Evolutionary conservation across 1,140 invertebrate species (phyloP).

Genomic region (Lethocerus indicus): DNA sequence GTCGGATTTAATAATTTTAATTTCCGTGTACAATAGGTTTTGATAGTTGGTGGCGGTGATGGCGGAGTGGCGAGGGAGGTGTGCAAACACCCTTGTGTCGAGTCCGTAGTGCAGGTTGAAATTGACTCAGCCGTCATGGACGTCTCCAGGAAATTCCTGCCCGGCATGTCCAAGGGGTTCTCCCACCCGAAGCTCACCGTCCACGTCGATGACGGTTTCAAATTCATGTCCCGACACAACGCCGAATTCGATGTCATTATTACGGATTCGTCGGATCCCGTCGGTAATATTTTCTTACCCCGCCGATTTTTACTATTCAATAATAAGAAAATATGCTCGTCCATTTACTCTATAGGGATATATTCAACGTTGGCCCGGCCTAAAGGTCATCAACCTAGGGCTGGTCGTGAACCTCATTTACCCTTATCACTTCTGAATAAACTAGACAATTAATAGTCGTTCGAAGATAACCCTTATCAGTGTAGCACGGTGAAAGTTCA

Average conservation of each 20-base stretch:
- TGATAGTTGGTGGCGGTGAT: conserved; percentile 96
- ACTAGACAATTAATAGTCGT: too few species aligned
- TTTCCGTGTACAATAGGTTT: conserved; percentile 38
- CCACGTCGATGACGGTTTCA: conserved; percentile 83
- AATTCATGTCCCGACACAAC: conserved; percentile 77
- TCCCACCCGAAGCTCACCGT: conserved; percentile 66
- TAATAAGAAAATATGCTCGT: conserved; percentile 1
- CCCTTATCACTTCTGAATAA: too few species aligned
- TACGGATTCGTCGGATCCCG: conserved; percentile 93
- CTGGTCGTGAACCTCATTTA: too few species aligned
- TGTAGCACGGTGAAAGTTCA: too few species aligned
- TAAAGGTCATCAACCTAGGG: too few species aligned
- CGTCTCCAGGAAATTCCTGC: conserved; percentile 76
- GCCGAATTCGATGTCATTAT: conserved; percentile 93
- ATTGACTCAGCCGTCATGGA: conserved; percentile 89
- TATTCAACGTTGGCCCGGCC: too few species aligned
- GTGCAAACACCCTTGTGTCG: conserved; percentile 77
- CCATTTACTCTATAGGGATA: not conserved
- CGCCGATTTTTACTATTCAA: too few species aligned
- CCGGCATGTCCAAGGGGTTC: conserved; percentile 78
- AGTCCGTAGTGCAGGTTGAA: conserved; percentile 81
- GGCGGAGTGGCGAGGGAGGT: conserved; percentile 92
- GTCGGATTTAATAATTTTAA: too few species aligned
- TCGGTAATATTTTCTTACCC: too few species aligned
- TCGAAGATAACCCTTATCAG: too few species aligned